Base-by-base conservation (phyloP, 2,113 vertebrate genomes). In the Theristicus caerulescens region DNA sequence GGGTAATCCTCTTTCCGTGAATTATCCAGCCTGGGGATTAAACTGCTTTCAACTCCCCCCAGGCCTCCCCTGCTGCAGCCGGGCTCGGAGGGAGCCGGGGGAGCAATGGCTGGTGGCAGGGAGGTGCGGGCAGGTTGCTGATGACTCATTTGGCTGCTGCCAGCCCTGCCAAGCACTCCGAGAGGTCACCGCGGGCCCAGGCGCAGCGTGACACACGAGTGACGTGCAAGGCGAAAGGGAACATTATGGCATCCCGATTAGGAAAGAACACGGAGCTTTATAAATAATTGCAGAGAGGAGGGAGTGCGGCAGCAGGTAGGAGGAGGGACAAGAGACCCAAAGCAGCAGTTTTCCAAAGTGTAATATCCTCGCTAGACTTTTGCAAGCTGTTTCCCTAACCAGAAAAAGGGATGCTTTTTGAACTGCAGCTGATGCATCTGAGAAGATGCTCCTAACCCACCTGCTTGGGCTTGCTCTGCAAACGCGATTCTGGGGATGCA, bases 1-100 rank as follows among this genome's bases (percentile, higher is more conserved):
- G 98, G 98, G 97, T 99, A 99, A 99, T 99, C 99, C 98, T 99
- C 99, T 99, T 99, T 99, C 96, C 93, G 55, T 86, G 96, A 98
- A 98, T 99, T 98, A 98, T 99, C 98, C 98, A 98, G 96, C 96
- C 96, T 86, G 95, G 81, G 98, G 99, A 99, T 99, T 99, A 99
- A 96, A 98, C 97, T 95, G 98, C 96, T 98, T 98, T 98, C 97
- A 98, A 97, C 96, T 98, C 76, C 83, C 88, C 64, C 49, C 66
- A 83, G 59, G 51, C 94, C 92, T 73, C 58, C 32, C 82, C 0
- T 26, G 34, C 74, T 54, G 46, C 44, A 79, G 82, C 16, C n/a
- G 3, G 74, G 89, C 82, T 87, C 1, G 3, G 20, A 29, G 72
- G 77, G 61, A 79, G 51, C 71, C 11, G 21, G 34, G 59, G 14